Percentiles rank a stretch among this genome's conserved stretches.
Evolutionary conservation across 2,113 vertebrate species (phyloP).

Genomic region (Callocephalon fimbriatum): DNA sequence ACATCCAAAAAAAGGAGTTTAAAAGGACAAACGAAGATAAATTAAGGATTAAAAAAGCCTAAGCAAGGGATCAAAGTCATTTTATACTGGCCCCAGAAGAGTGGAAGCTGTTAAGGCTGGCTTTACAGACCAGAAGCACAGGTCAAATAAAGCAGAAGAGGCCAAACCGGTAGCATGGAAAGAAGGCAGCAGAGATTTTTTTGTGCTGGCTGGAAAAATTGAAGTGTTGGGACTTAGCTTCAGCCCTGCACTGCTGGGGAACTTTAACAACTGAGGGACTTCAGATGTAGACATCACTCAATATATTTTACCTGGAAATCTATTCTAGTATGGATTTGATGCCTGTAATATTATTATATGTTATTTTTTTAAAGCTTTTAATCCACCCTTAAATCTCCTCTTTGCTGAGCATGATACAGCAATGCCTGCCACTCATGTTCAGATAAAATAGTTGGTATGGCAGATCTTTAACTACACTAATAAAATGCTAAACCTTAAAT

Average conservation of each 20-base stretch:
- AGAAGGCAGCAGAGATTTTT: background rate
- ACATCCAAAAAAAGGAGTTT: background rate
- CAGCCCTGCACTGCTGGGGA: background rate
- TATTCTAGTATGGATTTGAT: background rate
- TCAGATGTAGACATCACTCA: background rate
- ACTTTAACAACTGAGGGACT: background rate
- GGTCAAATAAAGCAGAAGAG: background rate
- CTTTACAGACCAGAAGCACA: background rate
- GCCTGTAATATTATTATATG: background rate
- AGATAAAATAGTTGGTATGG: background rate
- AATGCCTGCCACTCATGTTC: background rate
- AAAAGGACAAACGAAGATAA: background rate
- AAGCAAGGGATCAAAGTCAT: background rate
- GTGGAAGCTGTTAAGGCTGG: background rate
- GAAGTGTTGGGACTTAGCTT: background rate
- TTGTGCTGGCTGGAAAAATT: background rate
- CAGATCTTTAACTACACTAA: background rate
- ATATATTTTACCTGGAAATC: background rate
- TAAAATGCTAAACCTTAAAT: background rate
- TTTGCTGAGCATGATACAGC: background rate
- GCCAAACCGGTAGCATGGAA: accelerated
- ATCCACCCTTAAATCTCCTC: background rate
- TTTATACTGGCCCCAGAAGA: background rate
- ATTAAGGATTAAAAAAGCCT: background rate
- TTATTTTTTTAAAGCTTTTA: background rate